Conservation (phyloP, 2,797 vertebrate species). For the Balearica regulorum region DNA sequence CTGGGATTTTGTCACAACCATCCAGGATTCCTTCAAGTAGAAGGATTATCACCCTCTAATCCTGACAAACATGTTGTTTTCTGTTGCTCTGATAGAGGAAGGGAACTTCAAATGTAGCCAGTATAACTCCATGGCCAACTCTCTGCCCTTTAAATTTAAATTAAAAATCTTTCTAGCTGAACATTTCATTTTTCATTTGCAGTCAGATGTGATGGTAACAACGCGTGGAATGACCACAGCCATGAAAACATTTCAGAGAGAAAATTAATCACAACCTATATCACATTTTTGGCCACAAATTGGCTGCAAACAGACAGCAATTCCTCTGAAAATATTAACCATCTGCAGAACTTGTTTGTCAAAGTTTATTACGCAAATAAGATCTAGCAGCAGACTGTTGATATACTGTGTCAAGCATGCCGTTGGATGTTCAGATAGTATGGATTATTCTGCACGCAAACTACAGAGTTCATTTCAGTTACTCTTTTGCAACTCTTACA, state of each 20-base stretch:
- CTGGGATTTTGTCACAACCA: not conserved
- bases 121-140: not conserved
- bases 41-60: not conserved
- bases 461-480: not conserved
- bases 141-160: not conserved
- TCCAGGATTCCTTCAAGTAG: not conserved
- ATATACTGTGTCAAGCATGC: fast-evolving
- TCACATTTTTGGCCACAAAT: not conserved
- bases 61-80: not conserved
- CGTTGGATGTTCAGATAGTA: not conserved
- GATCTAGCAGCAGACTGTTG: not conserved
- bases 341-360: not conserved
- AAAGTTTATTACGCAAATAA: not conserved
- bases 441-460: not conserved
- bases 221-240: not conserved
- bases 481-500: not conserved
- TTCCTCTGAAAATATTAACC: not conserved
- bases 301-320: not conserved
- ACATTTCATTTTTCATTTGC: not conserved
- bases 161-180: not conserved
- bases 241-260: not conserved
- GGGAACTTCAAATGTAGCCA: not conserved
- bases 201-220: not conserved
- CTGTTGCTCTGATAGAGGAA: not conserved
- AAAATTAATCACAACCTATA: not conserved